Percentiles rank a stretch among this genome's conserved stretches.
Evolutionary conservation across 2,888 invertebrate genomes (phyloP).

Genomic region (Boloria euphrosyne): DNA sequence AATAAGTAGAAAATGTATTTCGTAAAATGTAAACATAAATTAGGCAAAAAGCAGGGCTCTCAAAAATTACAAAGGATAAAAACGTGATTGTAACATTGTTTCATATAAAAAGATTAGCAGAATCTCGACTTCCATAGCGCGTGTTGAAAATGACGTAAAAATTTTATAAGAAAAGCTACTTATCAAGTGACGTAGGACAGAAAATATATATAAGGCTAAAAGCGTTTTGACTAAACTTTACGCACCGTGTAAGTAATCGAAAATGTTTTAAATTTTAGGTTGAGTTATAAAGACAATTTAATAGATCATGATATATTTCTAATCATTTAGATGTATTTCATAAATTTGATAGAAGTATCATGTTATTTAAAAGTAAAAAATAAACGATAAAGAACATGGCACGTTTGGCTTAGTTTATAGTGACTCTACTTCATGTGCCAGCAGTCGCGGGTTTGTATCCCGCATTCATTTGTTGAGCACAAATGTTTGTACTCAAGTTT

Average conservation of each 20-base stretch:
- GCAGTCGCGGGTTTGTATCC: too few species aligned
- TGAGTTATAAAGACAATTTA: conserved; percentile 11
- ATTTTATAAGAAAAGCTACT: conserved; percentile 39
- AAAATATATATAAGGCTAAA: conserved; percentile 26
- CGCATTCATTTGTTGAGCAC: too few species aligned
- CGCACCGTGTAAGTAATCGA: not conserved
- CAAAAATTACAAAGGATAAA: conserved; percentile 17
- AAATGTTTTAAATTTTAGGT: conserved; percentile 3
- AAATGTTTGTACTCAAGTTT: too few species aligned
- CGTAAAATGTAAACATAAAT: conserved; percentile 6
- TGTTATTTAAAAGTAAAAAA: too few species aligned
- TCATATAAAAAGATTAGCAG: conserved; percentile 35
- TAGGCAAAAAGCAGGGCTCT: conserved; percentile 3
- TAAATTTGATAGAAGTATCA: too few species aligned
- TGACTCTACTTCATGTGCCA: too few species aligned
- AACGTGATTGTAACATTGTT: conserved; percentile 32
- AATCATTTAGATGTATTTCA: too few species aligned
- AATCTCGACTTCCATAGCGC: conserved; percentile 25
- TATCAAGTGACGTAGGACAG: conserved; percentile 30
- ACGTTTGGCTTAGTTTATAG: too few species aligned
- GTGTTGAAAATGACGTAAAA: conserved; percentile 36
- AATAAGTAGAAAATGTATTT: not conserved
- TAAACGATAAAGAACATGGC: too few species aligned
- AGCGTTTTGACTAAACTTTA: conserved; percentile 24
- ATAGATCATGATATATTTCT: not conserved